Evolutionary conservation across 2,113 vertebrate genomes (phyloP).

Genomic region (Canis aureus): DNA sequence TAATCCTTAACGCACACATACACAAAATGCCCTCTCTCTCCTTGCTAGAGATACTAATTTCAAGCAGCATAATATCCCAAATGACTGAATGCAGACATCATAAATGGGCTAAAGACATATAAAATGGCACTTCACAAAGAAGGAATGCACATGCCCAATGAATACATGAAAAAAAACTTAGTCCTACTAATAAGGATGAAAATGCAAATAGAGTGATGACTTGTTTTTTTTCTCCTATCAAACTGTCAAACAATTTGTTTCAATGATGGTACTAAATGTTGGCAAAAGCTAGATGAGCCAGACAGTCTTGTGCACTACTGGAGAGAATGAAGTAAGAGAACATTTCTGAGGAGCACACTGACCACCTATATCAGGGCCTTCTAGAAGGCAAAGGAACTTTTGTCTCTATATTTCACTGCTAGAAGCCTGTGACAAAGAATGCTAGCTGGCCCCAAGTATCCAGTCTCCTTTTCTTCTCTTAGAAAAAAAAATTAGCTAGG

Average conservation of each 20-base stretch:
- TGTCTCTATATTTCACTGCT: background rate
- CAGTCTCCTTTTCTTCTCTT: background rate
- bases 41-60: conserved; percentile 12
- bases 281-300: background rate
- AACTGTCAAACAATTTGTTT: background rate
- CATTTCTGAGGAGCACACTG: background rate
- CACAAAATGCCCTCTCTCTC: background rate
- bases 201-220: background rate
- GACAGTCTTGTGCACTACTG: background rate
- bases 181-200: background rate
- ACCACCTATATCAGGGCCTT: background rate
- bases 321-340: background rate
- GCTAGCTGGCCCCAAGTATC: background rate
- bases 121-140: background rate
- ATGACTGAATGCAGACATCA: background rate
- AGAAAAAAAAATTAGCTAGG: background rate
- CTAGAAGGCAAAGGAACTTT: background rate
- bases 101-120: background rate
- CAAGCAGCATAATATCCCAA: background rate
- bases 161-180: background rate
- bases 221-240: background rate
- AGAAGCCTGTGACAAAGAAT: background rate
- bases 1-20: background rate
- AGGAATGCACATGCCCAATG: background rate
- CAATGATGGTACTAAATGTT: background rate